Evolutionary conservation across 2,797 vertebrate species (phyloP), one percentile per base, ranked within the genome.

Genomic region (Mormyrops attenuatus): DNA sequence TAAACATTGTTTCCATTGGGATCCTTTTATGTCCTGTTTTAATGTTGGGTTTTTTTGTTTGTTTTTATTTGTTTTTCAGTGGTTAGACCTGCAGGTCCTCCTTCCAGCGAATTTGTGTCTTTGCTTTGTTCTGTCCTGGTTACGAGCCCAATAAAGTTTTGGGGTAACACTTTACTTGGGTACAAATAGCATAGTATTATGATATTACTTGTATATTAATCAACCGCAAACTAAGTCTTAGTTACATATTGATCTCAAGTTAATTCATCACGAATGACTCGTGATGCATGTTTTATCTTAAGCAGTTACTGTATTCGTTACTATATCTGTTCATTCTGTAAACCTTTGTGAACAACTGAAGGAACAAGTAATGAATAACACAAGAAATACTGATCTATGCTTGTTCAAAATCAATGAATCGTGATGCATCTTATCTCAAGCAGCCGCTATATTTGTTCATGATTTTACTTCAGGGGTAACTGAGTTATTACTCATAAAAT

Each of bases 121-220:
- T 93, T 95, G 93, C 93, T 95, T 93, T 93, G 91, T 87, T 91
- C 85, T 88, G 88, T 91, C 89, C 90, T 93, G 92, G 91, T 60
- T 73, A 93, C 93, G 91, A 92, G 91, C 92, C 85, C 47, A 82
- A 93, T 93, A 93, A 94, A 95, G 6, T 60, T 60, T 60, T 60
- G n/a, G 57, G 57, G n/a, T 60, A 60, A 8, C 57, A 60, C n/a
- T 66, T 30, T 11, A 66, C 22, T 66, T 66, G 60, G 60, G 22
- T 26, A 66, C 60, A 66, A 26, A 66, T 26, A 66, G 3, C 8
- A 26, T 66, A 3, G n/a, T 26, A 63, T 63, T 9, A 63, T 63
- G n/a, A 3, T 63, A 63, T 63, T 63, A 66, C 22, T 66, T 66
- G 26, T 66, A 22, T 66, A 66, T 66, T 66, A 66, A 66, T 66